Conservation (phyloP, 2,797 vertebrate species). For the Acanthiza pusilla region DNA sequence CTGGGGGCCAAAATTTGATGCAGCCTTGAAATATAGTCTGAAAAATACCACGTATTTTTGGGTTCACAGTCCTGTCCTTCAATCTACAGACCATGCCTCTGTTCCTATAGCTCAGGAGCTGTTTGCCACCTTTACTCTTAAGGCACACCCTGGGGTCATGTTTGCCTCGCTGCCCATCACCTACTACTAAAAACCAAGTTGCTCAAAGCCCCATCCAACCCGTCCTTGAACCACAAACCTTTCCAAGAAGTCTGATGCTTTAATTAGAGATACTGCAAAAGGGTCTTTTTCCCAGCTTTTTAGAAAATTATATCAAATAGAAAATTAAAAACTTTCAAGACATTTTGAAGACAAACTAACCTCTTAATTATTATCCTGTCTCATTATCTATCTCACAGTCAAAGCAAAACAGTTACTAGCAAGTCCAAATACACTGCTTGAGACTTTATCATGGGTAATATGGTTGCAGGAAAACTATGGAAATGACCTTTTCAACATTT, state of each 20-base stretch:
- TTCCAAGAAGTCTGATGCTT: background rate
- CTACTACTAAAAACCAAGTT: background rate
- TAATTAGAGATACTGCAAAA: background rate
- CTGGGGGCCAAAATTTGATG: background rate
- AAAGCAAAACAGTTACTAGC: background rate
- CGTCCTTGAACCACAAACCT: background rate
- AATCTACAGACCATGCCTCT: fast-evolving
- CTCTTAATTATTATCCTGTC: background rate
- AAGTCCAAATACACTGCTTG: background rate
- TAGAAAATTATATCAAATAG: background rate
- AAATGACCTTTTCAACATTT: constrained; percentile 16
- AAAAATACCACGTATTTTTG: background rate
- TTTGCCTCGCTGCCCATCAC: background rate
- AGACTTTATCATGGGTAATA: background rate
- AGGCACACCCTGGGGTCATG: background rate
- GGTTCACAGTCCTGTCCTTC: background rate
- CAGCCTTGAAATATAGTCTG: background rate
- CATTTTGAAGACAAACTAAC: background rate
- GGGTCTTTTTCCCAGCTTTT: background rate
- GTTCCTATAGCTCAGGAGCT: background rate
- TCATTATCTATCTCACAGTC: background rate
- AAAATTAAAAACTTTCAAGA: background rate
- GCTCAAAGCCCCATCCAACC: background rate
- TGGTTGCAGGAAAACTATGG: background rate
- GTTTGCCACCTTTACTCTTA: background rate